A percentile compares a stretch with the other conserved stretches of the same genome.
Conservation (phyloP, 1,140 invertebrate species). For the Melitaea cinxia region DNA sequence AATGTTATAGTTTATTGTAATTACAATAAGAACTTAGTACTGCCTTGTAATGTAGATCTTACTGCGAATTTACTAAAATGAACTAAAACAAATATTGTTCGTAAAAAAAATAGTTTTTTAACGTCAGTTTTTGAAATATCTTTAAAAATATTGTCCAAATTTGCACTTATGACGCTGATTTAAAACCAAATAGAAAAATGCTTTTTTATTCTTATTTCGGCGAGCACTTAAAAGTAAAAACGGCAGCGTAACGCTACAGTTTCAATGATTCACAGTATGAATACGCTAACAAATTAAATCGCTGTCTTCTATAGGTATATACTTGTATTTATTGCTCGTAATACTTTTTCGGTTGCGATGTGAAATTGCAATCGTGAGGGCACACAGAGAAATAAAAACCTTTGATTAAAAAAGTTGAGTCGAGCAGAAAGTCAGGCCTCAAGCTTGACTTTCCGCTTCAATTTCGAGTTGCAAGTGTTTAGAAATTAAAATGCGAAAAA, state of each 20-base stretch:
- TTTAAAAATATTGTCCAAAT: background rate
- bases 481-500: conserved; percentile 45
- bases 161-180: background rate
- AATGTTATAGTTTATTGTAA: no score
- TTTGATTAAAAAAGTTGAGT: conserved; percentile 51
- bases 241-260: conserved; percentile 8
- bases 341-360: conserved; percentile 30
- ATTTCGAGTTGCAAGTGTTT: conserved; percentile 45
- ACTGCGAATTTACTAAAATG: no score
- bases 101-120: no score
- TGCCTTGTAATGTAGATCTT: no score
- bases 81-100: no score
- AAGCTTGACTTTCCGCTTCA: conserved; percentile 43
- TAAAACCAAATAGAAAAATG: background rate
- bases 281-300: conserved; percentile 14
- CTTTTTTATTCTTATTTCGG: background rate
- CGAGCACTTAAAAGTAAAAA: conserved; percentile 10
- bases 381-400: conserved; percentile 41
- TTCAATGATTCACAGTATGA: conserved; percentile 12
- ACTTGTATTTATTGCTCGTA: conserved; percentile 34
- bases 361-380: conserved; percentile 30
- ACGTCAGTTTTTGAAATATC: background rate
- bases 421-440: conserved; percentile 34
- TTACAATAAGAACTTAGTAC: no score
- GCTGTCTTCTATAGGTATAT: conserved; percentile 15